A percentile compares a stretch with the other conserved stretches of the same genome.
These are phyloP conservation scores for Diacarnus erythraeanus DNA, from an alignment of 37 sponge, comb jelly and placozoan species.

Conservation along the genomic window DNA sequence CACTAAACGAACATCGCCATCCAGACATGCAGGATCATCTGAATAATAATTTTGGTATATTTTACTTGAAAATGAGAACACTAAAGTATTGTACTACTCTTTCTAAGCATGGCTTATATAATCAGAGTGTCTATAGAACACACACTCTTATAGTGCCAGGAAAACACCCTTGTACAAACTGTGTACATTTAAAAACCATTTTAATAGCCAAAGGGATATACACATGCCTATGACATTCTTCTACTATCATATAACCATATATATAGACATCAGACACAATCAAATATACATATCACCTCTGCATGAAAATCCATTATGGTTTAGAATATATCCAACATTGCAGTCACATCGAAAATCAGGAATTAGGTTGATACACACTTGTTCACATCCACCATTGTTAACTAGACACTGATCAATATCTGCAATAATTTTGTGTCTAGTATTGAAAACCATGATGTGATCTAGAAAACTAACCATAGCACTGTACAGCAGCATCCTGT, in stretches of 20 bases:
- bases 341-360: conserved; percentile 27
- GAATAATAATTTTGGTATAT: too few species aligned
- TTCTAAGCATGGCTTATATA: too few species aligned
- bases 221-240: too few species aligned
- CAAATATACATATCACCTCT: conserved; percentile 18
- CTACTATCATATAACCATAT: too few species aligned
- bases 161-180: too few species aligned
- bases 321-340: conserved; percentile 25
- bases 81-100: too few species aligned
- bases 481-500: conserved; percentile 31
- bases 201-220: too few species aligned
- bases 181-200: too few species aligned
- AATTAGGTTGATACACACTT: conserved; percentile 28
- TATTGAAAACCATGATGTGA: background rate
- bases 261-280: too few species aligned
- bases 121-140: too few species aligned
- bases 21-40: conserved; percentile 6
- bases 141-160: too few species aligned
- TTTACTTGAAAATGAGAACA: too few species aligned
- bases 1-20: conserved; percentile 36
- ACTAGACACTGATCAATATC: conserved; percentile 50
- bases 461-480: conserved; percentile 10
- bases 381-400: conserved; percentile 47
- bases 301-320: background rate
- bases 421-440: background rate